These are phyloP conservation scores for Ifrita kowaldi DNA, from an alignment of 2,113 vertebrate species.

Conservation along the genomic window DNA sequence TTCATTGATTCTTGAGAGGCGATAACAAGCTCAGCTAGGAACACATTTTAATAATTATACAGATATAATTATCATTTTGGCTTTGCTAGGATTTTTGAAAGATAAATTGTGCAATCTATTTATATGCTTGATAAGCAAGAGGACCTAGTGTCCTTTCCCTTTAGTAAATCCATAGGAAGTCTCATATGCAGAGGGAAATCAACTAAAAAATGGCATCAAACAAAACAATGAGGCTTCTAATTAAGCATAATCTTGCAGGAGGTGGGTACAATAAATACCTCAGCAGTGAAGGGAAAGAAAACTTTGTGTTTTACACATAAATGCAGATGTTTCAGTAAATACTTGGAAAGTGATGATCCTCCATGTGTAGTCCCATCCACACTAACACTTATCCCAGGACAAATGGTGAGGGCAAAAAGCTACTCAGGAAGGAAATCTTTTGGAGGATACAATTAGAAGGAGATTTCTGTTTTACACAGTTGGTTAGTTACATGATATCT, in stretches of 20 bases:
- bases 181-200: not conserved
- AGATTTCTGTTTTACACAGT: constrained; percentile 34
- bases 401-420: not conserved
- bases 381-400: not conserved
- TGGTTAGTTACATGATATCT: constrained; percentile 46
- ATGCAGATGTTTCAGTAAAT: not conserved
- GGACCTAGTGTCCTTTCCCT: not conserved
- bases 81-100: constrained; percentile 32
- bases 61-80: constrained; percentile 36
- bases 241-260: not conserved
- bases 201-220: constrained; percentile 24
- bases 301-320: not conserved
- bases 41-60: constrained; percentile 35
- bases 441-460: not conserved
- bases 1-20: not conserved
- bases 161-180: not conserved
- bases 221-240: not conserved
- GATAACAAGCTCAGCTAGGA: constrained; percentile 34
- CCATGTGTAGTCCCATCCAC: not conserved
- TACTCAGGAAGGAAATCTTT: not conserved
- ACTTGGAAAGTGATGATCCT: not conserved
- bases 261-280: not conserved
- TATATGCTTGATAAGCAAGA: constrained; percentile 36
- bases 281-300: not conserved
- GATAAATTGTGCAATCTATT: constrained; percentile 36